Evolutionary conservation across 1,140 invertebrate species (phyloP).

Genomic region (Drosophila erecta): DNA sequence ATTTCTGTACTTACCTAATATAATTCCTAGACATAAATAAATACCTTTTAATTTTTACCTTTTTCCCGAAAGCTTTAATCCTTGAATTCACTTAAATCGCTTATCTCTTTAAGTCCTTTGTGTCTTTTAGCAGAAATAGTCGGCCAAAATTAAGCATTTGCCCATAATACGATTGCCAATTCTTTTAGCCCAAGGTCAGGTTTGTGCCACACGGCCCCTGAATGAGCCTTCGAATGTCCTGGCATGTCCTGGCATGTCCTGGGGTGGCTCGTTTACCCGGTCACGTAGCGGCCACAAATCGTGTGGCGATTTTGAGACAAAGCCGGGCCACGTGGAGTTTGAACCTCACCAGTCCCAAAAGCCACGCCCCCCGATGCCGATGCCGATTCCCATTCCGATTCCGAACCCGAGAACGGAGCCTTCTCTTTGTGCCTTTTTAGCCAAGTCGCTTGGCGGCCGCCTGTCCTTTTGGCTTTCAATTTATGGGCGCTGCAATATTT

Average conservation of each 20-base stretch:
- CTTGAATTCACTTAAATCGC: constrained; percentile 6
- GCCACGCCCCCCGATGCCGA: constrained; percentile 36
- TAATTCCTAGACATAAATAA: too few species aligned
- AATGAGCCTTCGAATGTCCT: constrained; percentile 13
- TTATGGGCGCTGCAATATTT: constrained; percentile 81
- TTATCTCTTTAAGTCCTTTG: background rate
- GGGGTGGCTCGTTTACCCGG: constrained; percentile 41
- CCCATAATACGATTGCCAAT: constrained; percentile 23
- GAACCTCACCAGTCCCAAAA: constrained; percentile 13
- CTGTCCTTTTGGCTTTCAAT: constrained; percentile 68
- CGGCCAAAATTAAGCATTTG: constrained; percentile 24
- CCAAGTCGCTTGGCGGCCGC: constrained; percentile 30
- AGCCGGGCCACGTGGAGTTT: constrained; percentile 39
- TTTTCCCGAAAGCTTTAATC: background rate
- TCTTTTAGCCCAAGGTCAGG: constrained; percentile 50
- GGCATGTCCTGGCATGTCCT: constrained; percentile 17
- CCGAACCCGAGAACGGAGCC: background rate
- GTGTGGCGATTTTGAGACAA: constrained; percentile 71
- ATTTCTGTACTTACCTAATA: too few species aligned
- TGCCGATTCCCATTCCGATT: constrained; percentile 2
- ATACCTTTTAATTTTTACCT: too few species aligned
- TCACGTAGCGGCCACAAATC: constrained; percentile 75
- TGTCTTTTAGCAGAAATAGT: constrained; percentile 17
- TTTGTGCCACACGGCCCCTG: constrained; percentile 1
- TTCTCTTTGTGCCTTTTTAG: constrained; percentile 22